These are phyloP conservation scores for Stratiolaelaps scimitus DNA, from an alignment of 1,140 invertebrate species.

Conservation along the genomic window DNA sequence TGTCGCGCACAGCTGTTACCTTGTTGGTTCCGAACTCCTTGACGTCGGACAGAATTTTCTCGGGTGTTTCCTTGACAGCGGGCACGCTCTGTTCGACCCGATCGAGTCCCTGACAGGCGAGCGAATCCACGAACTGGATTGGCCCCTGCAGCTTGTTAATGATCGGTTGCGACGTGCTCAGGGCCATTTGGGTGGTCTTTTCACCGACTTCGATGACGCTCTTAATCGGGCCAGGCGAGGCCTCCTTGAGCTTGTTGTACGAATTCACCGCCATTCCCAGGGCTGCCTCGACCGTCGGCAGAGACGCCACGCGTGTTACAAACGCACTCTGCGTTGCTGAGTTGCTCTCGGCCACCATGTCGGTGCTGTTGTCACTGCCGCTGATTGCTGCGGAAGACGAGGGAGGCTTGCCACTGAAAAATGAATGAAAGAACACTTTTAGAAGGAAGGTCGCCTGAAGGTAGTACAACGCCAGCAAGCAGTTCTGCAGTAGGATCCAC, in stretches of 20 bases:
- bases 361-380: not conserved
- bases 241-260: slow-evolving; percentile 26
- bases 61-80: slow-evolving; percentile 30
- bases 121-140: slow-evolving; percentile 29
- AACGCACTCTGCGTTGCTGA: not conserved
- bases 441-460: slow-evolving; percentile 7
- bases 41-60: slow-evolving; percentile 29
- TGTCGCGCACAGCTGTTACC: slow-evolving; percentile 23
- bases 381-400: too few species aligned
- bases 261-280: slow-evolving; percentile 10
- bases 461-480: not conserved
- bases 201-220: slow-evolving; percentile 10
- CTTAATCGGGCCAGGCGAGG: slow-evolving; percentile 7
- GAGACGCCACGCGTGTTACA: not conserved
- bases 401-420: not conserved
- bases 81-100: slow-evolving; percentile 30
- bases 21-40: slow-evolving; percentile 31
- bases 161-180: slow-evolving; percentile 1
- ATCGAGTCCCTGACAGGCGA: slow-evolving; percentile 32
- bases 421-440: not conserved
- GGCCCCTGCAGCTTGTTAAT: slow-evolving; percentile 14
- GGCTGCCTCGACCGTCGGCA: slow-evolving; percentile 24
- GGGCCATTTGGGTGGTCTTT: slow-evolving; percentile 16
- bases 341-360: slow-evolving; percentile 8
- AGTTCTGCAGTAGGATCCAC: not conserved